Evolutionary conservation across 2,888 invertebrate species (phyloP), one percentile per base, ranked within the genome.

Genomic region (Camponotus fellah): DNA sequence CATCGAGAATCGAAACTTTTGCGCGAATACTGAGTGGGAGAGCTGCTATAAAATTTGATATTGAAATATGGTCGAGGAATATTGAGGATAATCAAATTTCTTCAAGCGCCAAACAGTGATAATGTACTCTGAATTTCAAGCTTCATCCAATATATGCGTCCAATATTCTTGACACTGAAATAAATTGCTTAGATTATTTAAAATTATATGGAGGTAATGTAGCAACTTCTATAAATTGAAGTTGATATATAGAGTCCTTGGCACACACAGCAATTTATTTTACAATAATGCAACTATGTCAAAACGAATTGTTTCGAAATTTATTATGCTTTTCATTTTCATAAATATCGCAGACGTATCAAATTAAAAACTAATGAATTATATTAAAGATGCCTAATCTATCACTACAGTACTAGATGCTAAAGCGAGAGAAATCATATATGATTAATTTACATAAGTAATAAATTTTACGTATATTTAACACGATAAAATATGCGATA

Each of bases 41-140:
- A 71, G 64, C 60, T 56, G 56, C 64, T 56, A 64, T 75, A 68
- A 76, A 82, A 84, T 84, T 82, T 84, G 37, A 58, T 84, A 82
- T 84, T 84, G 82, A 84, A 75, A 82, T 82, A 76, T 71, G 32
- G 37, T 49, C 37, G 62, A 60, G 37, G 71, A 84, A 76, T 62
- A 76, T 76, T 76, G 21, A 46, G 12, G 69, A 81, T 68, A 75
- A 81, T 68, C 66, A 84, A 81, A 84, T 81, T 84, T 81, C 81
- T 66, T 81, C 62, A 69, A 80, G 65, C 80, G 53, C 62, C 68
- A 75, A 43, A 43, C 68, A 68, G 46, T 46, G 75, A 81, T 84
- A 81, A 75, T 81, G 53, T 68, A 81, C 32, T 60, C 8, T 68
- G 66, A 72, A 81, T 75, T 64, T 81, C 46, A 69, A 34, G 46